These are phyloP conservation scores for Suricata suricatta DNA, from an alignment of 2,113 vertebrate species.

Conservation along the genomic window DNA sequence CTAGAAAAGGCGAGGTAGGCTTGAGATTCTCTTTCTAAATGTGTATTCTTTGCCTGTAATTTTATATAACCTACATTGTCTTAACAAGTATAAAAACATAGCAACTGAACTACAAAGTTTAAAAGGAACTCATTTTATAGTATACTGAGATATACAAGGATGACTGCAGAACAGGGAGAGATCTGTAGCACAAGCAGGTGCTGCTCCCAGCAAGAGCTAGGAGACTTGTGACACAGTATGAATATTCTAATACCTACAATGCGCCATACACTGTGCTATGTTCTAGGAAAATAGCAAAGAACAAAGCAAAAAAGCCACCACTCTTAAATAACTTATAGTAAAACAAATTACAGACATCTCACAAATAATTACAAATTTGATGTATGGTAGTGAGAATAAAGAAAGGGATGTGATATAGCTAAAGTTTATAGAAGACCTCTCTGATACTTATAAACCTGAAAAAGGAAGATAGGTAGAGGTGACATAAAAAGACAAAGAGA, in stretches of 20 bases:
- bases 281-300: neutral
- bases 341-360: conserved; percentile 15
- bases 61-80: neutral
- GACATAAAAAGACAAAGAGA: neutral
- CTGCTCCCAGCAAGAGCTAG: neutral
- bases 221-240: neutral
- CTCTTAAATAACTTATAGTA: neutral
- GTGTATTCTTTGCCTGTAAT: neutral
- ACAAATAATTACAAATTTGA: conserved; percentile 26
- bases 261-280: neutral
- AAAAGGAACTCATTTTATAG: neutral
- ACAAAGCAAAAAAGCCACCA: neutral
- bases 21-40: conserved; percentile 3
- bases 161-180: neutral
- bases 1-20: neutral
- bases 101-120: neutral
- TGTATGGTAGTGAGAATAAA: neutral
- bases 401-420: neutral
- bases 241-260: neutral
- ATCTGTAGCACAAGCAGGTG: neutral
- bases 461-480: neutral
- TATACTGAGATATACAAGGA: neutral
- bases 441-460: neutral
- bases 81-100: conserved; percentile 1
- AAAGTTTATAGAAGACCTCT: neutral